A percentile compares a stretch with the other conserved stretches of the same genome.
phyloP scores from a whole-genome alignment of 2,797 vertebrate species.

The Pachyuromys duprasi region DNA sequence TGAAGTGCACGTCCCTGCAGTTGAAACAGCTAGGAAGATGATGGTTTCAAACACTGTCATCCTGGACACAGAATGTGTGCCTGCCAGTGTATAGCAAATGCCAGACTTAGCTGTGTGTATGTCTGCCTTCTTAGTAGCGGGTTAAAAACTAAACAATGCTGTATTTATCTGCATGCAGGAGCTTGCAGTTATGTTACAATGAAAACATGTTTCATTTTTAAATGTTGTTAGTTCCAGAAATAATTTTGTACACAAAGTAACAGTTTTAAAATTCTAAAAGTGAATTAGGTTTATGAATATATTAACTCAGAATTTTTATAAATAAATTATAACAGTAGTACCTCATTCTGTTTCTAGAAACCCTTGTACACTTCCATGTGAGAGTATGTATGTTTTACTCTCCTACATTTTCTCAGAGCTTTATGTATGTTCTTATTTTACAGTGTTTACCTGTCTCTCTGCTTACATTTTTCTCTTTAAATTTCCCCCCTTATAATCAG shows the following conservation, averaged over 20 bases:
- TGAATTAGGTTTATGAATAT: neutral
- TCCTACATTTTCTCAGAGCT: neutral
- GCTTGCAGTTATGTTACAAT: neutral
- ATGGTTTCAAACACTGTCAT: neutral
- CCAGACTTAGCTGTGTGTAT: neutral
- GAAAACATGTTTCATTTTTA: slow-evolving; percentile 5
- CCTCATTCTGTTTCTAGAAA: neutral
- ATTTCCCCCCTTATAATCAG: neutral
- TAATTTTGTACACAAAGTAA: slow-evolving; percentile 39
- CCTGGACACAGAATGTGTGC: no score
- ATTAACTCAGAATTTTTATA: slow-evolving; percentile 43
- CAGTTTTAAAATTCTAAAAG: slow-evolving; percentile 14
- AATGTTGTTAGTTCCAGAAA: slow-evolving; percentile 9
- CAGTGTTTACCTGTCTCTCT: neutral
- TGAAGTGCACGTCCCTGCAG: neutral
- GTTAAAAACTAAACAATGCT: neutral
- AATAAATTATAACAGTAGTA: neutral
- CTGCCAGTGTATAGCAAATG: neutral
- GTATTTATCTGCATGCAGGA: neutral
- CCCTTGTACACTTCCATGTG: neutral
- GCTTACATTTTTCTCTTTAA: neutral
- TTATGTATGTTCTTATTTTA: neutral
- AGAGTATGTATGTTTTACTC: neutral
- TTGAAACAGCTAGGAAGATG: neutral
- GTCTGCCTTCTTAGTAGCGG: neutral